Evolutionary conservation across 2,888 invertebrate genomes (phyloP), one percentile per base, ranked within the genome.

Genomic region (Lottia gigantea): DNA sequence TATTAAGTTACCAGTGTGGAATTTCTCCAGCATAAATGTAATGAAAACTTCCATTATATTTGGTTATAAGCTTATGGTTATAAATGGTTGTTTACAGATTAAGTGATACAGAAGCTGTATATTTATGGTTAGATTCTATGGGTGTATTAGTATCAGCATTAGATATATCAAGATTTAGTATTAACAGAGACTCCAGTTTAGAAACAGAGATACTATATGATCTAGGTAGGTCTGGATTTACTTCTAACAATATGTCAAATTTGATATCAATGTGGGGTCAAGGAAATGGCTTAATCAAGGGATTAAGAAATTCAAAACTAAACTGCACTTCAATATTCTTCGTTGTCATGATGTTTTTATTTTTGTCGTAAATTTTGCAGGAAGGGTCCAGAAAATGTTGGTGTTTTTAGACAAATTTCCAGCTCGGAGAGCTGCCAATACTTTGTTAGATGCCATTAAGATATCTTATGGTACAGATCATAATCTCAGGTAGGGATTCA

Each of bases 141-240:
- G 84, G 86, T 31, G 85, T 87, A 23, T 76, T 87, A 67, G 83
- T 77, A 62, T 85, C 86, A 47, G 86, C 84, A 0, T 78, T 83
- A 61, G 82, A 86, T 71, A 65, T 87, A 40, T 83, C 82, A 19
- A 82, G 82, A 66, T 82, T 78, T 68, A 83, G 81, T 70, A 79
- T 80, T 16, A 74, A 69, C 3, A 76, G 85, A 55, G 79, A 84
- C 63, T 82, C 84, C 19, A 77, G 80, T 63, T 72, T 86, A 19
- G 87, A 88, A 71, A 84, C 87, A 31, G 88, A 87, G 74, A 80
- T 88, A n/a, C 78, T 87, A n/a, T 82, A 87, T 49, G 80, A 82
- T 70, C 85, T 87, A 71, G 88, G 88, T 85, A 74, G 8, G 40
- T 40, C n/a, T n/a, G n/a, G n/a, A n/a, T n/a, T n/a, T n/a, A n/a